These are phyloP conservation scores for Zonitis immaculata DNA, from an alignment of 2,888 invertebrate species.

Conservation along the genomic window DNA sequence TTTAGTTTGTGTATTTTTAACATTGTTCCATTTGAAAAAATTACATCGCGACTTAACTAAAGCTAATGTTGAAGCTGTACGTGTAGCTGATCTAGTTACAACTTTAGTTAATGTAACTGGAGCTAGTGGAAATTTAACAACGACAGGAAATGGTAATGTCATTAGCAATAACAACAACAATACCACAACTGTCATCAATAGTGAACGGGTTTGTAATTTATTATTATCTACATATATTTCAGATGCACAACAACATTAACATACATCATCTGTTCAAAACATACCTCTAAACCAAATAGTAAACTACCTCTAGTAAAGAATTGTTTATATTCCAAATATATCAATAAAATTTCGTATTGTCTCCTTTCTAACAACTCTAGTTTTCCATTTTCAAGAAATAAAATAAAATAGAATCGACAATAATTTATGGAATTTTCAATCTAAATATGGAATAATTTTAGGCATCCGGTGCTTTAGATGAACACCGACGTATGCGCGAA, in stretches of 20 bases:
- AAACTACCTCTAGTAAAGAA: neutral
- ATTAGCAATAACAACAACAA: constrained; percentile 14
- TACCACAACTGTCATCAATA: constrained; percentile 43
- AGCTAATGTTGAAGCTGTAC: constrained; percentile 78
- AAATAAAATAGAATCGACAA: too few relatives aligned
- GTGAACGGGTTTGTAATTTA: constrained; percentile 33
- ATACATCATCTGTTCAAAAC: constrained; percentile 6
- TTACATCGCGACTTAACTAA: constrained; percentile 78
- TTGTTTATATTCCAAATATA: too few relatives aligned
- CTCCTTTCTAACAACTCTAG: too few relatives aligned
- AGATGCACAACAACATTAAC: constrained; percentile 6
- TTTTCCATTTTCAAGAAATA: too few relatives aligned
- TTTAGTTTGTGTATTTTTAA: constrained; percentile 77
- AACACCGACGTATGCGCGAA: constrained; percentile 69
- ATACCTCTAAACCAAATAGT: constrained; percentile 4
- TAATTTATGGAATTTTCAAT: neutral
- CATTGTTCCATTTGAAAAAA: constrained; percentile 76
- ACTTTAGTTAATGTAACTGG: constrained; percentile 79
- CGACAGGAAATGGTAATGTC: too few relatives aligned
- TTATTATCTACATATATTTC: neutral
- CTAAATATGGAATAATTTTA: constrained; percentile 28
- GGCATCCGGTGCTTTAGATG: constrained; percentile 58
- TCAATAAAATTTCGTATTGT: too few relatives aligned
- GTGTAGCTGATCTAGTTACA: constrained; percentile 77
- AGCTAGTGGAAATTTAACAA: constrained; percentile 46